Conservation (phyloP, 2,888 invertebrate species). For the Pyrgus malvae region DNA sequence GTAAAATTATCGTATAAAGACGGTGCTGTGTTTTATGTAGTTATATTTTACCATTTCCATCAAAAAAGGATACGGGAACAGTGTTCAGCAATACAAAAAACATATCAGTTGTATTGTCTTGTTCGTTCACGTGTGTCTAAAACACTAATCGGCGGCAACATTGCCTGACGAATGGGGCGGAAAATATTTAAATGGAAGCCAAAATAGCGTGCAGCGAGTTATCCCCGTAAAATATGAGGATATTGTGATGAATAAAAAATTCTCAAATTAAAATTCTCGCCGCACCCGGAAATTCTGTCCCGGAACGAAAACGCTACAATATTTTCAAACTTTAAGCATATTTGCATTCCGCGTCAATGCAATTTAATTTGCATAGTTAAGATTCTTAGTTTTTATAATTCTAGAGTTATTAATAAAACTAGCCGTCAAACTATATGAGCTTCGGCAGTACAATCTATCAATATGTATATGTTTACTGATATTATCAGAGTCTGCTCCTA, state of each 20-base stretch:
- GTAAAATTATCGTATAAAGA: too few species aligned
- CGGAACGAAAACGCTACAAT: conserved; percentile 60
- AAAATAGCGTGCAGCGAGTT: conserved; percentile 68
- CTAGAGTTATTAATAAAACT: too few species aligned
- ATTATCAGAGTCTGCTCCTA: too few species aligned
- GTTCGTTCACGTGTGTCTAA: conserved; percentile 54
- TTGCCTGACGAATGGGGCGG: conserved; percentile 74
- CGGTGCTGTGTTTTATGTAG: too few species aligned
- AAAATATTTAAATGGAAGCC: conserved; percentile 79
- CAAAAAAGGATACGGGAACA: too few species aligned
- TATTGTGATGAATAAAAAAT: conserved; percentile 55
- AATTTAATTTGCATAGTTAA: too few species aligned
- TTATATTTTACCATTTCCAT: too few species aligned
- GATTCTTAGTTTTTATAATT: too few species aligned
- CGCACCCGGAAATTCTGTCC: conserved; percentile 56
- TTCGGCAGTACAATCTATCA: too few species aligned
- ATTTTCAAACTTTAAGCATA: conserved; percentile 53
- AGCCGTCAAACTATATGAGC: too few species aligned
- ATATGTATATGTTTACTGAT: too few species aligned
- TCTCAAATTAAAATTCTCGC: conserved; percentile 63
- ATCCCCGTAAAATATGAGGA: conserved; percentile 72
- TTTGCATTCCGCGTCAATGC: conserved; percentile 3
- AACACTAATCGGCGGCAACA: conserved; percentile 68
- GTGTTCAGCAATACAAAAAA: too few species aligned
- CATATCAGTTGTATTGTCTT: conserved; percentile 24